These are phyloP conservation scores for Protonibea diacanthus DNA, from an alignment of 2,797 vertebrate species.

Conservation along the genomic window DNA sequence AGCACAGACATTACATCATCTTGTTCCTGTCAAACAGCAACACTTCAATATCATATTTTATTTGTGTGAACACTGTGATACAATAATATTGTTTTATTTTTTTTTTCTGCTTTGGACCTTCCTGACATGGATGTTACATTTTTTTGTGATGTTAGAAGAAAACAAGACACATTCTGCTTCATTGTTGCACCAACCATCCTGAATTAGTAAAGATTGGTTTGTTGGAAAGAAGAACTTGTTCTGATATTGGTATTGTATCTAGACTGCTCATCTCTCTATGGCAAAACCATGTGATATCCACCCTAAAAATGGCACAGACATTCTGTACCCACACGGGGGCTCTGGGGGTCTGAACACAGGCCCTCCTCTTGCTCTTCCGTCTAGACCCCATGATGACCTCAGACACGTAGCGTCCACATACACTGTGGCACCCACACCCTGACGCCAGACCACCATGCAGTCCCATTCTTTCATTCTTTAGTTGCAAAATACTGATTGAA, in stretches of 20 bases:
- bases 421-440: constrained; percentile 43
- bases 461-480: constrained; percentile 50
- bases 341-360: constrained; percentile 45
- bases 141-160: neutral
- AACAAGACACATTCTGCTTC: neutral
- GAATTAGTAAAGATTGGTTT: constrained; percentile 1
- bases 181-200: neutral
- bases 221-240: neutral
- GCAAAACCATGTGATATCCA: constrained; percentile 32
- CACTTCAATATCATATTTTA: neutral
- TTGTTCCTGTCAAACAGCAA: neutral
- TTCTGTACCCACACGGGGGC: constrained; percentile 59
- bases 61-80: neutral
- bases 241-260: neutral
- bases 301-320: constrained; percentile 44
- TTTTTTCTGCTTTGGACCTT: neutral
- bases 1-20: neutral
- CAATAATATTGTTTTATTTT: neutral
- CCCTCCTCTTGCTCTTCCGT: constrained; percentile 28
- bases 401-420: constrained; percentile 39
- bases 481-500: constrained; percentile 42
- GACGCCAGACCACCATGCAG: constrained; percentile 50
- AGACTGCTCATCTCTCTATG: constrained; percentile 4
- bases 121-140: neutral
- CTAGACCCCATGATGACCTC: constrained; percentile 39